A percentile compares a stretch with the other conserved stretches of the same genome.
phyloP scores from a whole-genome alignment of 2,113 vertebrate genomes.

The Gavialis gangeticus region DNA sequence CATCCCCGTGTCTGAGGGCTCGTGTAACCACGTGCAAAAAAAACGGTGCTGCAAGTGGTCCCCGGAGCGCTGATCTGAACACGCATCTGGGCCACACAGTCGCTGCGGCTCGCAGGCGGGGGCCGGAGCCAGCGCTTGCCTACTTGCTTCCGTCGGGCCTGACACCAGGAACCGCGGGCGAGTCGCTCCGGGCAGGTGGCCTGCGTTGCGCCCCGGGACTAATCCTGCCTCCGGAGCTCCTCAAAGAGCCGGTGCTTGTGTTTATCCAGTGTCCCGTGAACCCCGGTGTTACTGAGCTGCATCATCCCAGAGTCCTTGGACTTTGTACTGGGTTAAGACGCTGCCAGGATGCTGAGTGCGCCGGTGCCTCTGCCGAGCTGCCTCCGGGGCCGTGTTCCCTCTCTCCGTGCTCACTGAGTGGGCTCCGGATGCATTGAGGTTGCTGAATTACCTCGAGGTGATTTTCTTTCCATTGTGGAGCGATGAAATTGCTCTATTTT shows the following conservation, averaged over 20 bases:
- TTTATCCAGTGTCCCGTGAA: neutral
- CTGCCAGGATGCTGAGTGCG: accelerated
- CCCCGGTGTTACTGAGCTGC: neutral
- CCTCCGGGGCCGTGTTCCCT: neutral
- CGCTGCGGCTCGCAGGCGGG: neutral
- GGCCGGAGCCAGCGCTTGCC: neutral
- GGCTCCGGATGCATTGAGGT: no score
- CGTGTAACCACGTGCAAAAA: no score
- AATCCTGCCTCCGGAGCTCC: no score
- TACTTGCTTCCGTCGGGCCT: neutral
- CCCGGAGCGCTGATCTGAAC: neutral
- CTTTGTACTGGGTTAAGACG: neutral
- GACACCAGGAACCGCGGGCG: accelerated
- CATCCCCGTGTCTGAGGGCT: no score
- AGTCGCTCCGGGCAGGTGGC: no score
- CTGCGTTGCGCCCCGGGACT: no score
- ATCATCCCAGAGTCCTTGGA: neutral
- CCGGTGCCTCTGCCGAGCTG: accelerated
- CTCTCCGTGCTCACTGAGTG: neutral
- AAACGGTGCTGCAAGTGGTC: neutral
- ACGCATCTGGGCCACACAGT: neutral
- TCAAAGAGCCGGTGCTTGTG: neutral
- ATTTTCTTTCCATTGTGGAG: no score
- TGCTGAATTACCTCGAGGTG: neutral
- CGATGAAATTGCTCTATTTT: neutral